A percentile compares a stretch with the other conserved stretches of the same genome.
Evolutionary conservation across 1,140 invertebrate species (phyloP).

Genomic region (Acromyrmex heyeri): DNA sequence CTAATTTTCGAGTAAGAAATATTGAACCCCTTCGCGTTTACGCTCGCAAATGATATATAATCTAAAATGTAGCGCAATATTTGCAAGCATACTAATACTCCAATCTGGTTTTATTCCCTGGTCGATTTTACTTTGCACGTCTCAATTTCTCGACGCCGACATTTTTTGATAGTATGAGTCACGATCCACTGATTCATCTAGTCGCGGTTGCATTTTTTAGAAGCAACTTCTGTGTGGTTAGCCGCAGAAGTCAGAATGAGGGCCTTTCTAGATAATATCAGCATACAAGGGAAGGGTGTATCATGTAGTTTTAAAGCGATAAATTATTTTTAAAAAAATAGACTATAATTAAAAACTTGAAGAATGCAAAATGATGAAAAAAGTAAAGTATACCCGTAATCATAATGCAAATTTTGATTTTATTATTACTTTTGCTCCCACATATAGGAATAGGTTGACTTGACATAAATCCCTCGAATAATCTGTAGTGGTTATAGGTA

Average conservation of each 20-base stretch:
- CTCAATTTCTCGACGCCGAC: background rate
- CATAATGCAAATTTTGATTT: background rate
- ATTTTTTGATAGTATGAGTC: slow-evolving; percentile 38
- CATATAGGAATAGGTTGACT: background rate
- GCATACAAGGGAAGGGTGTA: background rate
- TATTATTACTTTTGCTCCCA: background rate
- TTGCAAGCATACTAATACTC: background rate
- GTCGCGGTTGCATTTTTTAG: slow-evolving; percentile 31
- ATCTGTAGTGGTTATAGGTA: slow-evolving; percentile 30
- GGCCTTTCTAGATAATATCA: slow-evolving; percentile 15
- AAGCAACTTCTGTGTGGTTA: slow-evolving; percentile 13
- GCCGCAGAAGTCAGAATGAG: slow-evolving; percentile 6
- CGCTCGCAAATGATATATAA: slow-evolving; percentile 21
- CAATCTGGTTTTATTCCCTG: background rate
- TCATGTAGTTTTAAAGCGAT: background rate
- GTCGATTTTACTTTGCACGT: background rate
- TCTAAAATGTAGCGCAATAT: slow-evolving; percentile 10
- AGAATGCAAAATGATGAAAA: background rate
- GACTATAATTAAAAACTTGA: background rate
- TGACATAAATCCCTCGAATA: slow-evolving; percentile 65
- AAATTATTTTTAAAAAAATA: background rate
- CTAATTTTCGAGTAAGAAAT: slow-evolving; percentile 33
- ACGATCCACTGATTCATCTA: slow-evolving; percentile 32
- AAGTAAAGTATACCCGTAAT: background rate
- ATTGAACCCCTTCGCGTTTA: background rate